These are phyloP conservation scores for Eublepharis macularius DNA, from an alignment of 2,113 vertebrate genomes.

Conservation along the genomic window DNA sequence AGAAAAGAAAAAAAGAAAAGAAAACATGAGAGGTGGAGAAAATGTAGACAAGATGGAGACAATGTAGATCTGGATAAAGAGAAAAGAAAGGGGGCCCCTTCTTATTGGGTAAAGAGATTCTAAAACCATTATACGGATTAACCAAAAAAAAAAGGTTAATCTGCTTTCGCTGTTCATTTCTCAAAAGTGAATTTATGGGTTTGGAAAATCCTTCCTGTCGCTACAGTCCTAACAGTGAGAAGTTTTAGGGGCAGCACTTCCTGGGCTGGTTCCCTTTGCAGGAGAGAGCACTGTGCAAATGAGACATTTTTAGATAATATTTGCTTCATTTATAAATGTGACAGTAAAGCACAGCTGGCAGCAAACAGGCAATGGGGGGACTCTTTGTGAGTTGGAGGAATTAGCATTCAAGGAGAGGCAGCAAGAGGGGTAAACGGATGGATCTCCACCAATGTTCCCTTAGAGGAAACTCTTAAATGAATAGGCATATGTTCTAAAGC, in stretches of 20 bases:
- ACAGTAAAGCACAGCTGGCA: too few species aligned
- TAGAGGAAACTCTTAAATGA: too few species aligned
- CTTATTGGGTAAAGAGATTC: constrained; percentile 77
- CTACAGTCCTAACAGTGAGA: neutral
- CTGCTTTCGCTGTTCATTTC: constrained; percentile 79
- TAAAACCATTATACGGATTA: constrained; percentile 93
- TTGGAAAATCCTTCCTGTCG: constrained; percentile 59
- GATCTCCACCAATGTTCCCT: too few species aligned
- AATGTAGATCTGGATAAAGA: constrained; percentile 71
- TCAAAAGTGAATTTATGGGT: constrained; percentile 71
- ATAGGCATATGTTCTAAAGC: too few species aligned
- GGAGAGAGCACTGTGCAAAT: too few species aligned
- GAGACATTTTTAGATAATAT: too few species aligned
- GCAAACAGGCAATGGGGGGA: too few species aligned
- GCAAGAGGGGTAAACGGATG: too few species aligned
- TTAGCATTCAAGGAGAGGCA: too few species aligned
- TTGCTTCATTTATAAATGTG: too few species aligned
- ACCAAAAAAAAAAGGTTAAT: constrained; percentile 75
- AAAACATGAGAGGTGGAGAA: constrained; percentile 57
- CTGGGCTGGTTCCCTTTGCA: too few species aligned
- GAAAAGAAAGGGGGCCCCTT: constrained; percentile 75
- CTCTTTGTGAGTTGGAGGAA: too few species aligned
- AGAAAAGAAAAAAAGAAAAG: constrained; percentile 63
- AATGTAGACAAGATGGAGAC: constrained; percentile 57
- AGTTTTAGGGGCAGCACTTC: constrained; percentile 15